Evolutionary conservation across 2,888 invertebrate genomes (phyloP).

Genomic region (Dynastes tityus): DNA sequence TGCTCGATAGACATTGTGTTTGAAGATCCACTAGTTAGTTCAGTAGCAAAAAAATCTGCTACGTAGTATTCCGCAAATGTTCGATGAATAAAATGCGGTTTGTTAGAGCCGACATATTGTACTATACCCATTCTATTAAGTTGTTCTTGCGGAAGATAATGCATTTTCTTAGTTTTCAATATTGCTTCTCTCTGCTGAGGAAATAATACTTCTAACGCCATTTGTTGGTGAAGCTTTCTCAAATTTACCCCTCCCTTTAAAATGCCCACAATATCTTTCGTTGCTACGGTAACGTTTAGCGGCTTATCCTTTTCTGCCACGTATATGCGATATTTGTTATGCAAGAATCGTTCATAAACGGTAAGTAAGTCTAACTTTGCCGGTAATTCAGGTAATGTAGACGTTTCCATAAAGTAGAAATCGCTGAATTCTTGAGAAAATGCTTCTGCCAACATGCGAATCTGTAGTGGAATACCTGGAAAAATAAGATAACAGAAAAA

Average conservation of each 20-base stretch:
- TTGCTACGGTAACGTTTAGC: neutral
- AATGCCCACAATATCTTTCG: neutral
- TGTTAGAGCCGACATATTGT: neutral
- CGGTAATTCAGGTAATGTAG: neutral
- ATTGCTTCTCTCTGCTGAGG: neutral
- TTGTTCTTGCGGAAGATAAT: conserved; percentile 1
- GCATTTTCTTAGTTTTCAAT: neutral
- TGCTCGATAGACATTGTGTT: neutral
- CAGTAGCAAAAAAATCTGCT: neutral
- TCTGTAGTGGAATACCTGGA: conserved; percentile 8
- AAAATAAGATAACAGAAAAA: neutral
- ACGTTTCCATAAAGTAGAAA: neutral
- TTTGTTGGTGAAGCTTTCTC: conserved; percentile 21
- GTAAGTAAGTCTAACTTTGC: neutral
- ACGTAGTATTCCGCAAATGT: conserved; percentile 15
- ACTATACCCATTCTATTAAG: conserved; percentile 6
- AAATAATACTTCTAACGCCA: conserved; percentile 8
- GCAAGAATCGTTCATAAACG: conserved; percentile 6
- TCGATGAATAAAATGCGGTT: neutral
- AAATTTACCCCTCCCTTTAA: conserved; percentile 5
- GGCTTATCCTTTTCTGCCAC: conserved; percentile 1
- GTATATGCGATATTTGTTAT: conserved; percentile 6
- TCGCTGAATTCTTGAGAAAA: neutral
- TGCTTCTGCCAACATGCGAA: conserved; percentile 15
- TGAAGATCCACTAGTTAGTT: neutral